A percentile compares a stretch with the other conserved stretches of the same genome.
phyloP scores from a whole-genome alignment of 2,113 vertebrate species.

The Anhinga anhinga region DNA sequence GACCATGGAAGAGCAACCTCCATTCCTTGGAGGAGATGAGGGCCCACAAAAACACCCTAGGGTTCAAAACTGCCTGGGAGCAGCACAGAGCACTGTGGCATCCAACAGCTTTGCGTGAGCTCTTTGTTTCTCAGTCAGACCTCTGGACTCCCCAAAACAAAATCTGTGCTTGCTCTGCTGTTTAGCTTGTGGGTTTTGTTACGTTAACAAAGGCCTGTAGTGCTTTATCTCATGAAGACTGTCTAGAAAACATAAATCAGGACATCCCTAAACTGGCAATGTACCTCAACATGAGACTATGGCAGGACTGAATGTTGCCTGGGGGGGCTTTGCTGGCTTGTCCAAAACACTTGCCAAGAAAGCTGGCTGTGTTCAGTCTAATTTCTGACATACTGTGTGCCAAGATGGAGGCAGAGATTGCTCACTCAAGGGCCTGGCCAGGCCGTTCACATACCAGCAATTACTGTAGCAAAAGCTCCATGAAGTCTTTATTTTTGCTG shows the following conservation, averaged over 20 bases:
- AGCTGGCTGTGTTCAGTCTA: neutral
- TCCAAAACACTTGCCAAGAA: neutral
- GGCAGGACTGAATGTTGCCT: neutral
- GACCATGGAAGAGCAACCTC: neutral
- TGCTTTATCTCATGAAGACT: neutral
- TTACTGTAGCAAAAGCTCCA: neutral
- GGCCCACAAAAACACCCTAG: neutral
- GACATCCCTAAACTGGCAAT: neutral
- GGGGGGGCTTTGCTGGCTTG: neutral
- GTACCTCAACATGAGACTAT: neutral
- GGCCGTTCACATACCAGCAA: neutral
- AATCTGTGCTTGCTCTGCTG: neutral
- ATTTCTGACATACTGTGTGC: neutral
- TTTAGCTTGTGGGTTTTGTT: neutral
- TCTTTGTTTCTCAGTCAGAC: neutral
- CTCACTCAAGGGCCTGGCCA: neutral
- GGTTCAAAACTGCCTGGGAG: neutral
- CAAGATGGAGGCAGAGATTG: neutral
- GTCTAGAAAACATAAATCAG: neutral
- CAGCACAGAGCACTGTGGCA: neutral
- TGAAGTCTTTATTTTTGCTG: neutral
- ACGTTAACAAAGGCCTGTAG: neutral
- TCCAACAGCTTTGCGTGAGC: neutral
- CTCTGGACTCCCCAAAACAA: neutral
- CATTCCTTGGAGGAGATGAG: neutral